phyloP scores from a whole-genome alignment of 2,797 vertebrate genomes.

The Acanthiza pusilla region DNA sequence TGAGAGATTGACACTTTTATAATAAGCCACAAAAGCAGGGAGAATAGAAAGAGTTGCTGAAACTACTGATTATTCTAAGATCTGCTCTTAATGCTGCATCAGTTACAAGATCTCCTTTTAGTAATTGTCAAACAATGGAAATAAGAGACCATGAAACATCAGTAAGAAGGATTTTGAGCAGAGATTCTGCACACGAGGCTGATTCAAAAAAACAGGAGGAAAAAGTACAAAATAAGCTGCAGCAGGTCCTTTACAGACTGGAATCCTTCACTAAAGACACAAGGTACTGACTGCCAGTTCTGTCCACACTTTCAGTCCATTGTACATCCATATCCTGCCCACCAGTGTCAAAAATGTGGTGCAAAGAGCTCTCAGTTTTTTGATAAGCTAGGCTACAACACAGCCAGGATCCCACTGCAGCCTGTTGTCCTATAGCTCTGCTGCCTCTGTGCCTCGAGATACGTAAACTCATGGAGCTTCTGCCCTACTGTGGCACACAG shows the following conservation, averaged over 20 bases:
- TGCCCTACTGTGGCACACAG: background rate
- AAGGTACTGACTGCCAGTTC: background rate
- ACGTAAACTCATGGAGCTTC: fast-evolving
- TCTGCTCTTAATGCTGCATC: constrained; percentile 1
- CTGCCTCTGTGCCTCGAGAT: background rate
- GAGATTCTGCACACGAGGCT: background rate
- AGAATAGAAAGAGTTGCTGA: constrained; percentile 44
- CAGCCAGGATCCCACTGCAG: background rate
- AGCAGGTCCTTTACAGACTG: background rate
- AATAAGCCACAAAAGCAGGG: constrained; percentile 45
- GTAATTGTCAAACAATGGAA: constrained; percentile 50
- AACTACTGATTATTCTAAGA: constrained; percentile 40
- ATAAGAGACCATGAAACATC: background rate
- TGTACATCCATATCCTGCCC: background rate
- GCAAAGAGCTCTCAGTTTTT: background rate
- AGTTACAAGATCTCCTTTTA: constrained; percentile 18
- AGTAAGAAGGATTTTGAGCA: background rate
- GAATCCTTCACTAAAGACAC: constrained; percentile 11
- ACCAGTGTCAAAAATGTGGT: background rate
- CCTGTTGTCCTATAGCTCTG: background rate
- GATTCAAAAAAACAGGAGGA: background rate
- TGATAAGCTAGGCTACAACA: background rate
- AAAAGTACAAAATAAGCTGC: background rate
- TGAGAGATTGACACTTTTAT: constrained; percentile 58
- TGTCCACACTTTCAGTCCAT: constrained; percentile 1